Evolutionary conservation across 2,113 vertebrate genomes (phyloP), one percentile per base, ranked within the genome.

Genomic region (Mustelus asterias): DNA sequence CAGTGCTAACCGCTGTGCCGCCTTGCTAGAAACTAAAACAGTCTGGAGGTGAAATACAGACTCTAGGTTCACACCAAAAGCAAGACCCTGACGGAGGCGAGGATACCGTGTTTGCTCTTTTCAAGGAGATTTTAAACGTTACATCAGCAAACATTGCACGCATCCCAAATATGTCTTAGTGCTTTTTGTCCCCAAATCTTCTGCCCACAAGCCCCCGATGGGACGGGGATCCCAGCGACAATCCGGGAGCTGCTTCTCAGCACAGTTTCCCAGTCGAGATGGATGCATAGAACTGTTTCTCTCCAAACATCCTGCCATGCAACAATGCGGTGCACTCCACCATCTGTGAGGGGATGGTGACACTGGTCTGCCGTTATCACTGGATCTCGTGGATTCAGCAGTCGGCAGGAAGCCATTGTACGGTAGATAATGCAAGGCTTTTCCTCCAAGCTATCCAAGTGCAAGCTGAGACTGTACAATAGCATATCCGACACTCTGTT

Each of bases 341-440:
- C 89, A 92, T 92, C 89, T 37, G 89, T 16, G 9, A 92, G 58
- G 60, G 58, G 58, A 63, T n/a, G 18, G 58, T 65, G 16, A 92
- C 33, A 33, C 33, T 16, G 58, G 69, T n/a, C 41, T 41, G 22
- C 29, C 0, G 69, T 78, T 29, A 76, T 78, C 94, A 72, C 94
- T 58, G 24, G 26, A 95, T 70, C 48, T 37, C 67, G 41, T 33
- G 72, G 94, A 70, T 72, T 70, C 94, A 58, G 94, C 94, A 70
- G 54, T 60, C 48, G 44, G 67, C 94, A 95, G 94, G 94, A 95
- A 95, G 69, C 94, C 89, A 65, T 92, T 92, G 89, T 92, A 63
- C 33, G 13, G 20, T 33, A 65, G 89, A 92, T 92, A 92, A 92
- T 63, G 58, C 33, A 16, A 92, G 89, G 89, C 58, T 92, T 92